Evolutionary conservation across 2,113 vertebrate genomes (phyloP), one percentile per base, ranked within the genome.

Genomic region (Synchiropus splendidus): DNA sequence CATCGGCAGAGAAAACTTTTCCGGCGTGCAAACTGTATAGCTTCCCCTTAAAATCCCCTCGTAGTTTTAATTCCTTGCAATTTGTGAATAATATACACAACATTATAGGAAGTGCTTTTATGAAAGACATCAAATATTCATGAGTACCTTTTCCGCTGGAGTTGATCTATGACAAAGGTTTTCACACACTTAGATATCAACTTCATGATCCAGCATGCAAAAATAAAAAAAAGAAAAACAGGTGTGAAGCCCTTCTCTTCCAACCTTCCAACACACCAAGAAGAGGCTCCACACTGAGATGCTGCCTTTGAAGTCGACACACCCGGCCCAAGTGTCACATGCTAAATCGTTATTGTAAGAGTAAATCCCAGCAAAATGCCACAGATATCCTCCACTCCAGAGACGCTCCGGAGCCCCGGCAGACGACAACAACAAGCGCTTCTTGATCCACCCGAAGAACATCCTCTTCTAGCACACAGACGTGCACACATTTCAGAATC

Each of bases 351-450:
- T 45, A 50, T 53, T 65, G 53, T 57, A 42, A 47, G 54, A 56
- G 57, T 40, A 68, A 68, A 73, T 68, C 70, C 54, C 0, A 4
- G 61, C 51, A 53, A 69, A 61, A 63, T 8, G 58, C 55, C 63
- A 42, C 36, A 17, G 51, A 55, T 53, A 60, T 44, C 58, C 54
- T 53, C 2, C 39, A 9, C 57, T 34, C 35, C 0, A 54, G 36
- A 37, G 48, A 56, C 43, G 16, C 58, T 14, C 43, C 33, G 39
- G 36, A 51, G 50, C 36, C 52, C 14, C 14, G 30, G 11, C 41
- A 10, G 39, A 47, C n/a, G n/a, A n/a, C 47, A 43, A 41, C 16
- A 43, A 31, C 42, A 36, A 48, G 18, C 41, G 39, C 53, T 30
- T 13, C 33, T 27, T 42, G 33, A 58, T 61, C 44, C 54, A 47